Base-by-base conservation (phyloP, 2,113 vertebrate species). In the Desmodus rotundus region DNA sequence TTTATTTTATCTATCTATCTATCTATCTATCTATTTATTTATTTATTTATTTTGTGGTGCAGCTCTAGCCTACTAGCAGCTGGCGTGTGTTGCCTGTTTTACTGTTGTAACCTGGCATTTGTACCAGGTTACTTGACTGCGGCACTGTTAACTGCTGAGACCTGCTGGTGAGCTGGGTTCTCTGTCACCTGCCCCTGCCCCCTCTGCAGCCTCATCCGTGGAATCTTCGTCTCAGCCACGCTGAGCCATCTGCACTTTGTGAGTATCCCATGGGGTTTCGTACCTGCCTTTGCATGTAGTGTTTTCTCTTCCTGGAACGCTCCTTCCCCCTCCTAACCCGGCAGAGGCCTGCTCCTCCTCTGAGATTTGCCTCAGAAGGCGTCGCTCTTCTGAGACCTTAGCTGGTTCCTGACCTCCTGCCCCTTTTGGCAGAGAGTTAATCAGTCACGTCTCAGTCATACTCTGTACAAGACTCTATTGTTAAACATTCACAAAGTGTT, bases 401-500 rank as follows among this genome's bases (percentile, higher is more conserved):
- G 5, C 15, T 88, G 93, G 38, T 85, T 63, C 15, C 6, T 20
- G 22, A 4, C 20, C 45, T 9, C 31, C 36, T 4, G 0, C 45
- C 1, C 36, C 41, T 12, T 45, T 47, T 7, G 78, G 68, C 70
- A 86, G 38, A 85, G 52, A 52, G 96, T 95, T 97, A 97, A 97
- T 97, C 78, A 97, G 94, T 97, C 56, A 97, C 94, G 87, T 80
- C 33, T 70, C 63, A 93, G 63, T 78, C 87, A 83, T 43, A 61
- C 61, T 87, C 68, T 89, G 88, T 97, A 89, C 74, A 87, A 78
- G 50, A 67, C 83, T 92, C 61, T 82, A 61, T 86, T 96, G 94
- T 96, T 94, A 96, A 97, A 96, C 94, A 97, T 97, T 97, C 81
- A 95, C 87, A 84, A 82, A 91, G 45, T 95, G 91, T 95, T 97